phyloP scores from a whole-genome alignment of 2,888 invertebrate species.

The Cyclophora albipunctata region DNA sequence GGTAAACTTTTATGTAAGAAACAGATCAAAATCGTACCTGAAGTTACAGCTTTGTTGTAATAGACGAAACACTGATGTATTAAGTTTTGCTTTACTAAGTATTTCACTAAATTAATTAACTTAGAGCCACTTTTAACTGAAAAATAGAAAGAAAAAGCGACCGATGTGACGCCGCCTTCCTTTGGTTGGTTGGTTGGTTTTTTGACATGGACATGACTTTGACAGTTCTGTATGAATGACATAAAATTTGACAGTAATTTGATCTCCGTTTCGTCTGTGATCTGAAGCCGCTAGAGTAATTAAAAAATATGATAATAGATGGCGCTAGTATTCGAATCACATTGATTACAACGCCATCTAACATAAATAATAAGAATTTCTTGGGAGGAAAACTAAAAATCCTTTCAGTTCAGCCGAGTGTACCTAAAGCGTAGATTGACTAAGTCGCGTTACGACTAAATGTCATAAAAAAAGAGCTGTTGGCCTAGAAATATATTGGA shows the following conservation, averaged over 20 bases:
- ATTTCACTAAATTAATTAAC: too few relatives aligned
- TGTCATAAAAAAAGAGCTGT: too few relatives aligned
- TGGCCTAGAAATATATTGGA: too few relatives aligned
- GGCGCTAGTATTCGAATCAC: background rate
- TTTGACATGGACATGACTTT: background rate
- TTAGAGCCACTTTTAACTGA: background rate
- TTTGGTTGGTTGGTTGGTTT: background rate
- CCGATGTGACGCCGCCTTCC: background rate
- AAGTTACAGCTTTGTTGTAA: too few relatives aligned
- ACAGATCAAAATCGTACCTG: background rate
- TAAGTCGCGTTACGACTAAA: too few relatives aligned
- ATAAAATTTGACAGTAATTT: background rate
- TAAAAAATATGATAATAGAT: background rate
- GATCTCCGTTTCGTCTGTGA: background rate
- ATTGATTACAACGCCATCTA: background rate
- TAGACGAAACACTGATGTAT: too few relatives aligned
- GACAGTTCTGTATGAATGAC: background rate
- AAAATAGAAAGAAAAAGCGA: background rate
- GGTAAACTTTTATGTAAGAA: background rate
- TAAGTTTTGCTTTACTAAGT: too few relatives aligned
- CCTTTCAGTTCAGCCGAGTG: too few relatives aligned
- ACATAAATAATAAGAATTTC: background rate
- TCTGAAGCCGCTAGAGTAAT: background rate
- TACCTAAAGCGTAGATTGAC: too few relatives aligned
- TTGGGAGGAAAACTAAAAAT: too few relatives aligned